Evolutionary conservation across 2,113 vertebrate genomes (phyloP), one percentile per base, ranked within the genome.

Genomic region (Dermatemys mawii): DNA sequence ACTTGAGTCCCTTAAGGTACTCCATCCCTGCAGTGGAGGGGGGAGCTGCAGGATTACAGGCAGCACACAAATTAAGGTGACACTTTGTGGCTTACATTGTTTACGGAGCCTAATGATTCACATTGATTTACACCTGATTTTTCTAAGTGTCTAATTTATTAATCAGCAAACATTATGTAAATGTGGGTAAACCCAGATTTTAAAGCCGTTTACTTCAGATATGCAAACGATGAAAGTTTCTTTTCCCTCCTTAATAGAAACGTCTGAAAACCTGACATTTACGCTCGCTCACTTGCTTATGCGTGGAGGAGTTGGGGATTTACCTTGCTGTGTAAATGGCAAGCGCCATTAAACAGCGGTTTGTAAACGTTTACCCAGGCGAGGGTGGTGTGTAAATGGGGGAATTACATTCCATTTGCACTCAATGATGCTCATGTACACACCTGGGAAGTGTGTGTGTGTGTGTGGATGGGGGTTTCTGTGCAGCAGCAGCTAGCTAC

Each of bases 141-240:
- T 97, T 94, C 92, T 90, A 96, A 97, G 89, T 95, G 94, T 94
- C 96, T 96, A 96, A 97, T 97, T 97, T 96, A 97, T 98, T 97
- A 97, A 97, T 97, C 97, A 97, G 95, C 96, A 96, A 97, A 96
- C 96, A 97, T 97, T 97, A 97, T 97, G 95, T 87, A 96, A 97
- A 97, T 97, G 84, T 97, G 96, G 92, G 93, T 97, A 97, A 97
- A 97, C 96, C 93, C 84, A 38, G 87, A 94, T 93, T 95, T 96
- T 67, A 91, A 95, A 97, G 95, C 96, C 92, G 95, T 97, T 97
- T 96, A 84, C 90, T 96, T 97, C 90, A 94, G 94, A 94, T 91
- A 88, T 96, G 95, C 93, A 93, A 96, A 94, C 1, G 83, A 83
- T 94, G 60, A 9, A 7, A 8, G 78, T 91, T 96, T 84, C 87